Percentiles rank a stretch among this genome's conserved stretches.
Evolutionary conservation across 2,797 vertebrate genomes (phyloP).

Genomic region (Hipposideros larvatus): DNA sequence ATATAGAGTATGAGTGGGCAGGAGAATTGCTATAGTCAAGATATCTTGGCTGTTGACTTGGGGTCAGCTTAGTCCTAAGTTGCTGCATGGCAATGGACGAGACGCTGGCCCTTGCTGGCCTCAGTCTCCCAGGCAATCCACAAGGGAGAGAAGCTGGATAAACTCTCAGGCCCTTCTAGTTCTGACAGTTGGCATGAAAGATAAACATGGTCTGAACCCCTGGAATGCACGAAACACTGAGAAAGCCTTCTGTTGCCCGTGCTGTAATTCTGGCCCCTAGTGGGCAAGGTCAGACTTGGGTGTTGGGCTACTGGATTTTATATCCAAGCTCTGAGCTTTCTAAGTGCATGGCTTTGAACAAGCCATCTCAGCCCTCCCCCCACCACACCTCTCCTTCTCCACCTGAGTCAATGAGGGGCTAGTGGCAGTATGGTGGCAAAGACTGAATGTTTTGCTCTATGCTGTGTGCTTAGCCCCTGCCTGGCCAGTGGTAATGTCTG

Average conservation of each 20-base stretch:
- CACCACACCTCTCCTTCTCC: background rate
- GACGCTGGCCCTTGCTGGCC: background rate
- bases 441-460: background rate
- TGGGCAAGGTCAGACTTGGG: background rate
- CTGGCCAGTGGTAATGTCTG: background rate
- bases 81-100: background rate
- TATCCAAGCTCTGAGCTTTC: background rate
- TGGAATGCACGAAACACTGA: rapidly evolving
- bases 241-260: rapidly evolving
- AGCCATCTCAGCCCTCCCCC: background rate
- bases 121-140: background rate
- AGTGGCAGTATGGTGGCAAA: background rate
- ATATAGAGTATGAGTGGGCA: rapidly evolving
- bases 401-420: background rate
- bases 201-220: background rate
- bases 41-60: background rate
- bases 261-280: background rate
- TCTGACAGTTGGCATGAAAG: background rate
- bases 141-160: background rate
- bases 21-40: background rate
- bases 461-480: background rate
- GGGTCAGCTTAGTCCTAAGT: background rate
- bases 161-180: background rate
- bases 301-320: background rate
- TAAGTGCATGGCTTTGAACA: background rate